A percentile compares a stretch with the other conserved stretches of the same genome.
These are phyloP conservation scores for Casuarius casuarius DNA, from an alignment of 2,113 vertebrate species.

Conservation along the genomic window DNA sequence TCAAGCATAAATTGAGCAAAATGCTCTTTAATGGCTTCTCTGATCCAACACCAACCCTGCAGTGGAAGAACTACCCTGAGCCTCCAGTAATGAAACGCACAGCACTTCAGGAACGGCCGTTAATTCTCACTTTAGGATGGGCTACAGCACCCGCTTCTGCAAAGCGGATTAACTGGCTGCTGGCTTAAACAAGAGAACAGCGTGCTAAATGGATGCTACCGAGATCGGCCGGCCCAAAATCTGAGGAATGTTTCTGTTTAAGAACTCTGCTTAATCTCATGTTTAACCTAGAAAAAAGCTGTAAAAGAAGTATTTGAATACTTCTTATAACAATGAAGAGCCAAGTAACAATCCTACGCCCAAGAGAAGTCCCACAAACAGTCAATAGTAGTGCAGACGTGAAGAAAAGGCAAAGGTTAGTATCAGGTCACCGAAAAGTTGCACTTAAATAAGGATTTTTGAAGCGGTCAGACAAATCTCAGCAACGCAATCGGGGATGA, in stretches of 20 bases:
- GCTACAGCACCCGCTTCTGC: not conserved
- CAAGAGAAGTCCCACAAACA: not conserved
- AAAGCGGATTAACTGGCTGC: not conserved
- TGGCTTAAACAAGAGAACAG: not conserved
- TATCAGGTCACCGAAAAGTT: not conserved
- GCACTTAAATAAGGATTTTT: not conserved
- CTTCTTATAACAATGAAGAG: not conserved
- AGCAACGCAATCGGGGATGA: not conserved
- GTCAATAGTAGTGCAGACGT: not conserved
- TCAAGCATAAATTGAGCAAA: not conserved
- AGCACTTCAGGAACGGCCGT: not conserved
- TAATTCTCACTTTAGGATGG: not conserved
- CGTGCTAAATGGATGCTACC: not conserved
- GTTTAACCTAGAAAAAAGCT: not conserved
- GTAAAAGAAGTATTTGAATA: not conserved
- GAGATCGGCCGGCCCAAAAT: not conserved
- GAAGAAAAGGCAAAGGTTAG: not conserved
- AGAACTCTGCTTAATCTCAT: not conserved
- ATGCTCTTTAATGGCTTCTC: not conserved
- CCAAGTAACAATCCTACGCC: not conserved
- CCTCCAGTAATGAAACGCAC: rapidly evolving
- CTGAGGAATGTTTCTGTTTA: too few relatives aligned
- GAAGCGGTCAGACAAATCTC: not conserved
- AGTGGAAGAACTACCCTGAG: rapidly evolving
- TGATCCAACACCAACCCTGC: not conserved